Conservation (phyloP, 2,797 vertebrate genomes). For the Micropoecilia bifurca region DNA sequence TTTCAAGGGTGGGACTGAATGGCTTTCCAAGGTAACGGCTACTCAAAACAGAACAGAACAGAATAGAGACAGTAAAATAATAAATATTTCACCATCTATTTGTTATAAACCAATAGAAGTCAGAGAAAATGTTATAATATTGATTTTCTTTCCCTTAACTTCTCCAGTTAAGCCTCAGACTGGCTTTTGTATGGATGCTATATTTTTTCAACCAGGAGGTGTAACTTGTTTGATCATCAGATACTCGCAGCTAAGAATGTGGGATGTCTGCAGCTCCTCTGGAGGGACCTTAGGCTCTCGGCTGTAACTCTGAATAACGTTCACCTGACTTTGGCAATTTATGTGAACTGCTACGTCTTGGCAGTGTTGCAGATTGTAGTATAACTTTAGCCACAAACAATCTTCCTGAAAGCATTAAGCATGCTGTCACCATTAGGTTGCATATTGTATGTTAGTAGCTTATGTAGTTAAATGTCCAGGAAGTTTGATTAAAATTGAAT, state of each 20-base stretch:
- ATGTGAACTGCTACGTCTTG: not conserved
- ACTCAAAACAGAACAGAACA: not conserved
- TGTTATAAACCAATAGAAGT: slow-evolving; percentile 2
- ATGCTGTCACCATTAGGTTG: not conserved
- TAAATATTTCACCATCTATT: slow-evolving; percentile 1
- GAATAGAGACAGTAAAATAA: not conserved
- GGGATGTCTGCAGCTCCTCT: not conserved
- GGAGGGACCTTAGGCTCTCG: not conserved
- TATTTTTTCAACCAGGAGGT: not conserved
- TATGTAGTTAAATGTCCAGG: not conserved
- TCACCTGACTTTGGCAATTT: not conserved
- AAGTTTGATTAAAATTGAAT: not conserved
- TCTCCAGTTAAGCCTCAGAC: not conserved
- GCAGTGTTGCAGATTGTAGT: not conserved
- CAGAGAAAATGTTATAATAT: not conserved
- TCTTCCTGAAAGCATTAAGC: not conserved
- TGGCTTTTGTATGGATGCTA: not conserved
- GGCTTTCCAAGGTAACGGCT: not conserved
- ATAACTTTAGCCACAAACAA: not conserved
- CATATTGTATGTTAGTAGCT: not conserved
- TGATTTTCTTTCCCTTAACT: not conserved
- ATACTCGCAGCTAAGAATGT: not conserved
- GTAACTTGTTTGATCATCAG: not conserved
- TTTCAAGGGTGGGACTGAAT: not conserved
- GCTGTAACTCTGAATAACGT: not conserved